Conservation (phyloP, 2,888 invertebrate genomes). For the Eumacrocentrus americanus region DNA sequence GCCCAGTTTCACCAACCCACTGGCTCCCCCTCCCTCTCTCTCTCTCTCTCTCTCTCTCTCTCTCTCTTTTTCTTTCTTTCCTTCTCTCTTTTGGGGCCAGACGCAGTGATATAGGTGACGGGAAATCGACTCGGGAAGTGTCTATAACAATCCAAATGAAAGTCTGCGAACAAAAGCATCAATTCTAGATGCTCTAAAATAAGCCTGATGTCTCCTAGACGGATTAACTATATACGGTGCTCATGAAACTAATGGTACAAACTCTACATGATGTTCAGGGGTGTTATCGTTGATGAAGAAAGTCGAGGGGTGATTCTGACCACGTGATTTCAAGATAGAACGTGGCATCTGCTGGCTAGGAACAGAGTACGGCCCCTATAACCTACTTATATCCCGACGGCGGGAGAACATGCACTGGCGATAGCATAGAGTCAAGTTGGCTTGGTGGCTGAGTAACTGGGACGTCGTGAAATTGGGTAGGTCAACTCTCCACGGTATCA, state of each 20-base stretch:
- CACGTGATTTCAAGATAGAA: neutral
- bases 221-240: no score
- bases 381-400: constrained; percentile 16
- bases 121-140: constrained; percentile 7
- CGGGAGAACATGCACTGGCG: constrained; percentile 12
- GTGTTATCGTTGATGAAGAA: no score
- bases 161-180: neutral
- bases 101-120: constrained; percentile 11
- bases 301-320: no score
- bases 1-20: constrained; percentile 35
- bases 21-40: neutral
- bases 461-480: constrained; percentile 24
- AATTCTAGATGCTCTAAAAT: neutral
- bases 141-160: neutral
- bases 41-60: neutral
- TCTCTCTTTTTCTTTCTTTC: neutral
- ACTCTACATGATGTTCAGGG: no score
- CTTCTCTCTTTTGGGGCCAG: constrained; percentile 2
- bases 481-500: constrained; percentile 5
- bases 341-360: neutral
- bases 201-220: no score
- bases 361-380: constrained; percentile 3
- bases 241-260: no score
- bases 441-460: constrained; percentile 20
- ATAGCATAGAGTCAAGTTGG: constrained; percentile 8